Base-by-base conservation (phyloP, 2,888 invertebrate genomes). In the Cryptocheilus praepositus region DNA sequence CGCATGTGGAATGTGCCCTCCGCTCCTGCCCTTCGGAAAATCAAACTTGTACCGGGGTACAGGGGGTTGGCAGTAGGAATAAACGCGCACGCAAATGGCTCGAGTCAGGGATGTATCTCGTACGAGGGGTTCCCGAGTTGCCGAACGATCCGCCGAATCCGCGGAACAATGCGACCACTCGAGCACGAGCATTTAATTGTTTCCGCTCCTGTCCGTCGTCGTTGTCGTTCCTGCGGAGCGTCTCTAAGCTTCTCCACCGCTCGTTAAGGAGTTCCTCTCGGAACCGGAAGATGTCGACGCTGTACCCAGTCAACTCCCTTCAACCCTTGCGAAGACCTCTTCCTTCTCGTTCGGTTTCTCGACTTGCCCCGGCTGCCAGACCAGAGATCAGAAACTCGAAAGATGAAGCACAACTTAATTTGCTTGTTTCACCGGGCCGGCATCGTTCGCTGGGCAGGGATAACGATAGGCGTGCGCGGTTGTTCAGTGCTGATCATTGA, bases 241-340 rank as follows among this genome's bases (percentile, higher is more conserved):
- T 74, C 71, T 79, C 76, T 76, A 71, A 76, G 79, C 80, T 66
- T 68, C 75, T 71, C 64, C 61, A 70, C 51, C 75, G 82, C 86
- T 86, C 85, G 86, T 86, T 85, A 86, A 83, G 71, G 78, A 80
- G 82, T 85, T 85, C 82, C 83, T 82, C 78, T 79, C 77, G 70
- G 78, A 72, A 79, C 79, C 84, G 85, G 85, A 85, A 84, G 84
- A 82, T 73, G 81, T 74, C 78, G 77, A 82, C 79, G 76, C 74
- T 80, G 64, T 44, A 36, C 43, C 43, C 25, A 22, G 21, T 25
- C 58, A 52, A 21, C 44, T 25, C 52, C 52, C 18, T 2, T 28
- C 65, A 51, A 44, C 21, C 57, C 61, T 19, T 53, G 19, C 59
- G 36, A 11, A 21, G 16, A 8, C n/a, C 56, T 46, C 43, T n/a